Percentiles rank a stretch among this genome's conserved stretches.
Conservation (phyloP, 2,888 invertebrate species). For the Escarpia spicata region DNA sequence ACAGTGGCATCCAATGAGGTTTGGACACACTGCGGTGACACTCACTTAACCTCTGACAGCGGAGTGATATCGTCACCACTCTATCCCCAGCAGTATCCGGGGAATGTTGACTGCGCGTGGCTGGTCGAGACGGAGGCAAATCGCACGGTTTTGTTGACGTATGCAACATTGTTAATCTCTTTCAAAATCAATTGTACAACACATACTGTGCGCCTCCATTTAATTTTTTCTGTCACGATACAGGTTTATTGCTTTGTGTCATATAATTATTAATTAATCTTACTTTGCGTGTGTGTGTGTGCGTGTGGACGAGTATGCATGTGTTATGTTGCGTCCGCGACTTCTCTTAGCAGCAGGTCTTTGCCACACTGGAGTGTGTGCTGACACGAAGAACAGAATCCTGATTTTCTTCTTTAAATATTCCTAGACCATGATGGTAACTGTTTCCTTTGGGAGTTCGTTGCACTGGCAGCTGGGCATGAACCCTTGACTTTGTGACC, state of each 20-base stretch:
- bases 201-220: background rate
- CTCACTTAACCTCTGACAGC: constrained; percentile 20
- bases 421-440: no score
- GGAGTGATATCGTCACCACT: constrained; percentile 40
- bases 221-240: background rate
- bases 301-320: background rate
- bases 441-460: no score
- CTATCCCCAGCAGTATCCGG: constrained; percentile 38
- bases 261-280: background rate
- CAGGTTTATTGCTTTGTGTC: background rate
- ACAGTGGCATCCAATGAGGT: constrained; percentile 23
- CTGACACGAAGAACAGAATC: no score
- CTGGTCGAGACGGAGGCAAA: constrained; percentile 27
- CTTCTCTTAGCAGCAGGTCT: no score
- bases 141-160: constrained; percentile 36
- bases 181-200: background rate
- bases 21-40: constrained; percentile 39
- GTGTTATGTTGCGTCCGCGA: no score
- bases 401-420: no score
- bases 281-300: background rate
- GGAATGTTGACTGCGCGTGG: constrained; percentile 38
- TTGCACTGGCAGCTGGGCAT: no score
- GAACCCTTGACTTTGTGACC: no score
- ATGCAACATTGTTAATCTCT: background rate
- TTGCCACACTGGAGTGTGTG: no score